A percentile compares a stretch with the other conserved stretches of the same genome.
These are phyloP conservation scores for Syrista parreyssii DNA, from an alignment of 2,888 invertebrate genomes.

Conservation along the genomic window DNA sequence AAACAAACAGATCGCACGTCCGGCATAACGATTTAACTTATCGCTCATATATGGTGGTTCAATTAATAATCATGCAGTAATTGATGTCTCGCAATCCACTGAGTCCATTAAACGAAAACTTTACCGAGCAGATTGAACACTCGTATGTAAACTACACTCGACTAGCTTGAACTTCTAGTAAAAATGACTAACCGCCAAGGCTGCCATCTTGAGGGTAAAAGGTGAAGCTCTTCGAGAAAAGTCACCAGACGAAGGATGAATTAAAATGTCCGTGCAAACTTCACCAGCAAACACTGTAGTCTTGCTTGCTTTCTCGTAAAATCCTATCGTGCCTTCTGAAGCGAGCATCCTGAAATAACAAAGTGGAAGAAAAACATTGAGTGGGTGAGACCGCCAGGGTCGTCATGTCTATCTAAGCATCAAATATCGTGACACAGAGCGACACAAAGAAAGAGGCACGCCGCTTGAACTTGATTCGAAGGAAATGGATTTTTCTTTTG, in stretches of 20 bases:
- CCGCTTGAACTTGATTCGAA: neutral
- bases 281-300: neutral
- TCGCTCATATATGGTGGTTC: neutral
- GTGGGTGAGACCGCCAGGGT: neutral
- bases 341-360: neutral
- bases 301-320: neutral
- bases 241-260: neutral
- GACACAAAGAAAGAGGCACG: neutral
- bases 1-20: neutral
- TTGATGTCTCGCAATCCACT: neutral
- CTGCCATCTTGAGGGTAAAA: neutral
- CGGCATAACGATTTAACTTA: neutral
- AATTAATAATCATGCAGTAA: neutral
- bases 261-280: neutral
- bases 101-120: neutral
- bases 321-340: neutral
- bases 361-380: neutral
- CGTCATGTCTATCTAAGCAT: neutral
- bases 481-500: neutral
- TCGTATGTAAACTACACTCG: neutral
- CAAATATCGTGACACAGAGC: neutral
- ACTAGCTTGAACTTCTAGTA: neutral
- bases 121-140: neutral
- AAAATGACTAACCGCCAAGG: neutral
- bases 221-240: neutral